These are phyloP conservation scores for Ochlodes sylvanus DNA, from an alignment of 2,888 invertebrate genomes.

Conservation along the genomic window DNA sequence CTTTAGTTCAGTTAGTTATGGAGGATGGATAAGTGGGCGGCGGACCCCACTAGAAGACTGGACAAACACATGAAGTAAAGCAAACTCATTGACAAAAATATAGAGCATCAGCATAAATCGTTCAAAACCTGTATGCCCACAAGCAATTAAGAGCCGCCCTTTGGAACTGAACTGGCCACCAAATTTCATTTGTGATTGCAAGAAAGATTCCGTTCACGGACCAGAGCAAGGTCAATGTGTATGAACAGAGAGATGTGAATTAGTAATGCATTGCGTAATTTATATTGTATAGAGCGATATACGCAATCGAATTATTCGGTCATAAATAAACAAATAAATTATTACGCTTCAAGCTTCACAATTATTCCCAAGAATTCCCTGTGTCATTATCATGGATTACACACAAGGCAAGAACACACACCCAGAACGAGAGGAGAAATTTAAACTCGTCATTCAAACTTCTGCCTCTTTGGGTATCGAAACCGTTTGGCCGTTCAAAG, in stretches of 20 bases:
- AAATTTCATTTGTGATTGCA: constrained; percentile 39
- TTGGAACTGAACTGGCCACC: not conserved
- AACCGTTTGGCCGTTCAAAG: too few species aligned
- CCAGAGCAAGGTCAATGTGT: constrained; percentile 40
- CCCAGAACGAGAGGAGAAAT: too few species aligned
- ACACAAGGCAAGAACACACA: too few species aligned
- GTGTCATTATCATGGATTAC: too few species aligned
- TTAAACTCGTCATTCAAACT: too few species aligned
- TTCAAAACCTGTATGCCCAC: constrained; percentile 23
- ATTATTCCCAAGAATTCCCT: too few species aligned
- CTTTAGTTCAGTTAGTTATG: too few species aligned
- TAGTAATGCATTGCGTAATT: constrained; percentile 17
- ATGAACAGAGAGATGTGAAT: constrained; percentile 41
- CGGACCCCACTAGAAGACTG: too few species aligned
- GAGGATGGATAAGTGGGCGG: too few species aligned
- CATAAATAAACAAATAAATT: not conserved
- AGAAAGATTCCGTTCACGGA: constrained; percentile 44
- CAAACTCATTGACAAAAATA: not conserved
- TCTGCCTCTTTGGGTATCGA: too few species aligned
- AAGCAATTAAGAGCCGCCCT: constrained; percentile 4
- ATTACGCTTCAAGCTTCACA: too few species aligned
- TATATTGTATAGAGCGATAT: constrained; percentile 2
- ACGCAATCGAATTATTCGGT: not conserved
- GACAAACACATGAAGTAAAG: too few species aligned
- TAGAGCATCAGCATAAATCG: not conserved